Percentiles rank a stretch among this genome's conserved stretches.
These are phyloP conservation scores for Gastracanthus pulcherrimus DNA, from an alignment of 2,888 invertebrate species.

Conservation along the genomic window DNA sequence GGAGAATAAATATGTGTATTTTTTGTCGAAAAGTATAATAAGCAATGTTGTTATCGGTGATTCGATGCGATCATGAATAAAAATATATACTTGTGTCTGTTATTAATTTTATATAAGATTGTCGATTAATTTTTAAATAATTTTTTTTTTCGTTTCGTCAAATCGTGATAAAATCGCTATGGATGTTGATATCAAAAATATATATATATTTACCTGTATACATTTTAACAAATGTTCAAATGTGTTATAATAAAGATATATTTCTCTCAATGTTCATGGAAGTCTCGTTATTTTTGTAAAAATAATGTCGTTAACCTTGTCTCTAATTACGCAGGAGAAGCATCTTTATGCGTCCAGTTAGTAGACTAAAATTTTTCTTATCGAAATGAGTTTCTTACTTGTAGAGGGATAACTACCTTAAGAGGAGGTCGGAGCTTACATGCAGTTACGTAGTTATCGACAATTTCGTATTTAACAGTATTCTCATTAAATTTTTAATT, in stretches of 20 bases:
- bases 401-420: no score
- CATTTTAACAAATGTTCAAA: constrained; percentile 41
- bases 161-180: constrained; percentile 24
- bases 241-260: constrained; percentile 48
- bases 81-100: constrained; percentile 23
- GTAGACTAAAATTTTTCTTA: no score
- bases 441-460: no score
- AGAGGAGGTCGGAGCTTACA: no score
- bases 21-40: constrained; percentile 23
- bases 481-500: no score
- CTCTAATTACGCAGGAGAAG: background rate
- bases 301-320: background rate
- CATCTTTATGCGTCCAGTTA: no score
- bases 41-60: constrained; percentile 17
- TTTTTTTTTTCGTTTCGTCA: constrained; percentile 11
- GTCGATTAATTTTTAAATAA: constrained; percentile 19
- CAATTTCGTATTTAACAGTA: no score
- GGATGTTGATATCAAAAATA: constrained; percentile 30
- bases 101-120: constrained; percentile 48
- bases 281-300: background rate
- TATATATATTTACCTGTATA: constrained; percentile 28
- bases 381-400: no score
- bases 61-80: background rate
- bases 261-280: constrained; percentile 23
- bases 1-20: background rate